Percentiles rank a stretch among this genome's conserved stretches.
These are phyloP conservation scores for Melanotus villosus DNA, from an alignment of 2,888 invertebrate genomes.

Conservation along the genomic window DNA sequence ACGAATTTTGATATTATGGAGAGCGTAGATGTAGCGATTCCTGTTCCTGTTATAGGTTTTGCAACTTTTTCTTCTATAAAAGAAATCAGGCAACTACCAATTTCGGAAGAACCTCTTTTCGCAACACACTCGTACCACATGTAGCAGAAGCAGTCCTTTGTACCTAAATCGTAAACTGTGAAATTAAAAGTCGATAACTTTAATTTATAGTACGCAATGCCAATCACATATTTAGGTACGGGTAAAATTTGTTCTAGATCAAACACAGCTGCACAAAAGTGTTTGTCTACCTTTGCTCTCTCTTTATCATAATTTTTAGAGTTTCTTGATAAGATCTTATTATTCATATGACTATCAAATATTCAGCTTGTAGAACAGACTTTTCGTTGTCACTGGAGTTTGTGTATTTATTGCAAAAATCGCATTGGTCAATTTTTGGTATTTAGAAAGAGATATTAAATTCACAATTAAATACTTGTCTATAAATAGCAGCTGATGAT, in stretches of 20 bases:
- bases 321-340: constrained; percentile 51
- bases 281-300: constrained; percentile 28
- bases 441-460: constrained; percentile 55
- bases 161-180: too few species aligned
- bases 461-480: constrained; percentile 52
- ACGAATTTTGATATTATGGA: too few species aligned
- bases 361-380: constrained; percentile 41
- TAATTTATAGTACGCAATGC: constrained; percentile 53
- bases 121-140: too few species aligned
- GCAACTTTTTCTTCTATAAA: too few species aligned
- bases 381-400: too few species aligned
- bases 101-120: too few species aligned
- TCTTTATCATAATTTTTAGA: constrained; percentile 52
- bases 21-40: too few species aligned
- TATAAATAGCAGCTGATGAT: constrained; percentile 39
- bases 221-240: constrained; percentile 53
- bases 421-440: constrained; percentile 52
- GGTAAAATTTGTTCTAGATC: constrained; percentile 54
- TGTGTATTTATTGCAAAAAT: constrained; percentile 41
- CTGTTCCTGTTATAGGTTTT: too few species aligned
- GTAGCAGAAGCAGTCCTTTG: too few species aligned
- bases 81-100: too few species aligned
- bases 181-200: constrained; percentile 37
- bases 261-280: constrained; percentile 49
- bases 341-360: constrained; percentile 46